These are phyloP conservation scores for Acanthosoma haemorrhoidale DNA, from an alignment of 2,888 invertebrate species.

Conservation along the genomic window DNA sequence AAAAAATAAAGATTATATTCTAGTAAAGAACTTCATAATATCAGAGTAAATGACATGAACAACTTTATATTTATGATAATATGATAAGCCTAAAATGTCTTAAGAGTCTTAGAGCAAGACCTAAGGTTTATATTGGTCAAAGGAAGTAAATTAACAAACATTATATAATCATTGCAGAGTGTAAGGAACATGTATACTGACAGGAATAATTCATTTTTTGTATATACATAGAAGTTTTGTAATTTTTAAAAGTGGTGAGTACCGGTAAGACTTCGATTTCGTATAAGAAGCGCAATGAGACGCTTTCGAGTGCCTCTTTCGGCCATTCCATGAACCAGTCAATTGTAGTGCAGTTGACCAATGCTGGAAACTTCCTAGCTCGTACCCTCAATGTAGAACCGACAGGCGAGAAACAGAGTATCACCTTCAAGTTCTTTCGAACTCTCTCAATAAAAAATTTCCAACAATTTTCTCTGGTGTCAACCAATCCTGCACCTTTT, in stretches of 20 bases:
- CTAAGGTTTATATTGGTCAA: too few species aligned
- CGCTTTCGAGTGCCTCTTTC: constrained; percentile 80
- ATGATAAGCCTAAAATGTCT: too few species aligned
- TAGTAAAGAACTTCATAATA: too few species aligned
- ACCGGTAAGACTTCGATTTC: constrained; percentile 71
- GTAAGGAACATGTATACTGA: too few species aligned
- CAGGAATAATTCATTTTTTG: background rate
- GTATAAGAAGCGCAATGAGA: constrained; percentile 73
- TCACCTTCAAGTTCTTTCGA: constrained; percentile 66
- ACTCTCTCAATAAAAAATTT: constrained; percentile 89
- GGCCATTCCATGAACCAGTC: constrained; percentile 99
- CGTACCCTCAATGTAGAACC: constrained; percentile 81
- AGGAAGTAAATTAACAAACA: too few species aligned
- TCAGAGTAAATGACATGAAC: too few species aligned
- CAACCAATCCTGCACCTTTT: constrained; percentile 73
- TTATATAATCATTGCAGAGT: too few species aligned
- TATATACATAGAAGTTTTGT: background rate
- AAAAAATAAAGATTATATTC: too few species aligned
- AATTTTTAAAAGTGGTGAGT: constrained; percentile 41
- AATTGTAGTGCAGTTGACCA: constrained; percentile 87
- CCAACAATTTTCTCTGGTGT: constrained; percentile 91
- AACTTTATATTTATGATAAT: too few species aligned
- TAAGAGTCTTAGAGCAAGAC: too few species aligned
- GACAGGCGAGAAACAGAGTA: constrained; percentile 92
- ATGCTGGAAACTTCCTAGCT: constrained; percentile 86